Evolutionary conservation across 1,140 invertebrate genomes (phyloP), one percentile per base, ranked within the genome.

Genomic region (Hypsibius dujardini): DNA sequence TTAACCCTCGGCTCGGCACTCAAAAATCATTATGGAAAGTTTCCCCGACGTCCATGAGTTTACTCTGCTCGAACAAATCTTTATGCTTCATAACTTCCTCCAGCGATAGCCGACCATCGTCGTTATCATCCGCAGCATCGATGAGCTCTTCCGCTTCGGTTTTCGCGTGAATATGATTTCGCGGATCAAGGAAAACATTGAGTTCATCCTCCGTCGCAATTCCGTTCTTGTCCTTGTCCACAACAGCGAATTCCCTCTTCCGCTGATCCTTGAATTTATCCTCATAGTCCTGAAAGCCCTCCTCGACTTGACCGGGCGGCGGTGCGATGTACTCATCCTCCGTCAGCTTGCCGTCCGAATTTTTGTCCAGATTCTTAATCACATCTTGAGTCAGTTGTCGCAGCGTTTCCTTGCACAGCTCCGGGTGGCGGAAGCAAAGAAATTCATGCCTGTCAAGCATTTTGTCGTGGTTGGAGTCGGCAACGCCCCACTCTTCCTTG

Each of bases 121-220:
- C 7, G 62, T 67, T 42, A 3, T 42, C 62, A 67, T 67, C 62
- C 62, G 62, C 62, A 3, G 62, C 62, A 42, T 67, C 62, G 42
- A 67, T 67, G 12, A 67, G 62, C 42, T 67, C 62, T 7, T 67
- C 62, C 7, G 62, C 62, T 3, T 67, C 62, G 7, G 62, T 42
- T 67, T 42, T 67, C 12, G 62, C 62, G 42, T 67, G 62, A 42
- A 67, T 67, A 42, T 67, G 62, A 42, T 67, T 67, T 7, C 62
- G 62, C 62, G 62, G 62, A 42, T 67, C 42, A 3, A 67, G 62
- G 42, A 67, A 67, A 3, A 14, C 7, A 3, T 42, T 42, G 12
- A 67, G 62, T 67, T 67, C 62, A 42, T 67, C 62, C 3, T 7
- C 12, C 7, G 7, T 14, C 7, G 62, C 62, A 7, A 12, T 14